phyloP scores from a whole-genome alignment of 2,113 vertebrate genomes.

The Cheirogaleus medius region DNA sequence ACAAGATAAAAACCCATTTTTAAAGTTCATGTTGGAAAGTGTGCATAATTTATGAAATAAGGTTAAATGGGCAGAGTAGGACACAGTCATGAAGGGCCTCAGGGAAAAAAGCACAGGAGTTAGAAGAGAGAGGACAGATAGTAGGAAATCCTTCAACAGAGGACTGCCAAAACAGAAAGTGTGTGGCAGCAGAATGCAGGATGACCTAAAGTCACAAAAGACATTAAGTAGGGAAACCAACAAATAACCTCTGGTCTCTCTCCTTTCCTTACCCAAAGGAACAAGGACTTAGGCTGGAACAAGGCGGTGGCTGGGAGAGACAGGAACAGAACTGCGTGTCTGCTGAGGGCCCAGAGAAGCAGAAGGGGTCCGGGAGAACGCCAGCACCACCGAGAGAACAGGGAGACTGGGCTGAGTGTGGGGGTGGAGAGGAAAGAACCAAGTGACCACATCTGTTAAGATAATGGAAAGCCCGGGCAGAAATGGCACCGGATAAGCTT shows the following conservation, averaged over 20 bases:
- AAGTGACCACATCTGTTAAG: fast-evolving
- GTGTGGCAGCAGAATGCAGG: background rate
- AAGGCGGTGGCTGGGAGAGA: background rate
- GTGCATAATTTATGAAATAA: too few relatives aligned
- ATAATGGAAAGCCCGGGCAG: background rate
- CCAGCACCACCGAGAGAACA: background rate
- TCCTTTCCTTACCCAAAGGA: background rate
- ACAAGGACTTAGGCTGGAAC: background rate
- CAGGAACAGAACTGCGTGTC: background rate
- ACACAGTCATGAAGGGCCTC: background rate
- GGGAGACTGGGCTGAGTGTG: fast-evolving
- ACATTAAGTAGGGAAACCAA: background rate
- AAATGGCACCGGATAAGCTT: background rate
- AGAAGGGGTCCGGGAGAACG: too few relatives aligned
- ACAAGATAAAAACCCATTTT: background rate
- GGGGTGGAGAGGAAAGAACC: background rate
- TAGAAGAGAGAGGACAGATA: fast-evolving
- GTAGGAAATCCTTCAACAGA: background rate
- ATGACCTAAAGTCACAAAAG: fast-evolving
- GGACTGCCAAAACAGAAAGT: fast-evolving
- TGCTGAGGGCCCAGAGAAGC: background rate
- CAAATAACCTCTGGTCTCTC: background rate
- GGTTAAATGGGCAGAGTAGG: background rate
- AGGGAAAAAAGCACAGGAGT: background rate
- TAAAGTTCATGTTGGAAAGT: background rate